phyloP scores from a whole-genome alignment of 2,113 vertebrate genomes.

The Centrocercus urophasianus region DNA sequence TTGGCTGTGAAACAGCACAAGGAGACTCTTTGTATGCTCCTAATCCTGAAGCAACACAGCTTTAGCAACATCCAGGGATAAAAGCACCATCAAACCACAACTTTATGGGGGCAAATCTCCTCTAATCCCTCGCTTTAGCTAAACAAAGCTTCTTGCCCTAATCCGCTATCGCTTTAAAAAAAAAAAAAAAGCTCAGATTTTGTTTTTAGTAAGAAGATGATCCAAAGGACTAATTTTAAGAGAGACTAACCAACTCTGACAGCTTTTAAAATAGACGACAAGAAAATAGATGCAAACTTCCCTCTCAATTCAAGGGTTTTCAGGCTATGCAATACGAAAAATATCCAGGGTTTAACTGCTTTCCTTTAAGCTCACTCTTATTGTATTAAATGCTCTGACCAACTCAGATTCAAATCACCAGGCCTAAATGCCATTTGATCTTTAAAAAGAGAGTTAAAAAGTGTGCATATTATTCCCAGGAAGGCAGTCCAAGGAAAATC shows the following conservation, averaged over 20 bases:
- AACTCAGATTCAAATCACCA: conserved; percentile 75
- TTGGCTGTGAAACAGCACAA: conserved; percentile 91
- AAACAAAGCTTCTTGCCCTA: conserved; percentile 94
- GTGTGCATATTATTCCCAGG: conserved; percentile 77
- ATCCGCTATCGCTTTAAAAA: conserved; percentile 90
- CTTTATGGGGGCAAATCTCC: conserved; percentile 98
- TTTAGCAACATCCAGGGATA: conserved; percentile 97
- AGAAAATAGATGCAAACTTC: conserved; percentile 82
- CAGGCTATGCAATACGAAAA: conserved; percentile 74
- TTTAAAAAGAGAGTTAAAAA: conserved; percentile 75
- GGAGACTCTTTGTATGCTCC: conserved; percentile 91
- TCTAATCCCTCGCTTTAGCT: conserved; percentile 98
- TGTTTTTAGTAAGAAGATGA: conserved; percentile 91
- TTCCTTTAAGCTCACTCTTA: conserved; percentile 74
- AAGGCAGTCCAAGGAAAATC: conserved; percentile 74
- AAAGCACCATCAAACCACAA: conserved; percentile 98
- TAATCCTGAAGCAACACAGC: conserved; percentile 96
- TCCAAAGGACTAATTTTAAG: conserved; percentile 95
- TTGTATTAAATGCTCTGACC: conserved; percentile 76
- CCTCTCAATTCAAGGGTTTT: conserved; percentile 77
- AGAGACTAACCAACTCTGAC: conserved; percentile 96
- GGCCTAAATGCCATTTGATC: conserved; percentile 78
- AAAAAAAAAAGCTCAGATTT: conserved; percentile 85
- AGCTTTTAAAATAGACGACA: conserved; percentile 87
- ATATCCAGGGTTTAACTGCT: conserved; percentile 79